phyloP scores from a whole-genome alignment of 2,888 invertebrate genomes.

The Rhingia rostrata region DNA sequence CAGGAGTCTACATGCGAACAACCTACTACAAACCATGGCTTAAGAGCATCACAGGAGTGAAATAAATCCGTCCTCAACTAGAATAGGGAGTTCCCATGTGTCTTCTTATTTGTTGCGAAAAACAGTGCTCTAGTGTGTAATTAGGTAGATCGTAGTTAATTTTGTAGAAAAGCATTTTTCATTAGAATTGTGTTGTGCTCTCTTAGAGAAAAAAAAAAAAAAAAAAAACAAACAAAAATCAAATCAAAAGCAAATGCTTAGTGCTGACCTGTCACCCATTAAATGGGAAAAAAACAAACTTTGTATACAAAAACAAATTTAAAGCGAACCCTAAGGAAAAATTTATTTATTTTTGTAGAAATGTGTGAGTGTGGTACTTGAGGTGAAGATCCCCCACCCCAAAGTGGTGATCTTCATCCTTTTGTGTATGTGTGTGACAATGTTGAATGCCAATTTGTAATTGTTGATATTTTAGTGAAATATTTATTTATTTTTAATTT shows the following conservation, averaged over 20 bases:
- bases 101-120: constrained; percentile 22
- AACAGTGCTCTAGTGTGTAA: constrained; percentile 69
- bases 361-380: constrained; percentile 25
- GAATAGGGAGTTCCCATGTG: constrained; percentile 2
- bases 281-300: constrained; percentile 42
- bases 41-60: constrained; percentile 91
- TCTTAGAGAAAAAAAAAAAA: constrained; percentile 44
- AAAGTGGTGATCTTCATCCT: not conserved
- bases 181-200: constrained; percentile 46
- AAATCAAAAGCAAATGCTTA: constrained; percentile 12
- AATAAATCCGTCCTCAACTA: constrained; percentile 79
- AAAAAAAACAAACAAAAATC: not conserved
- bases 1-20: constrained; percentile 97
- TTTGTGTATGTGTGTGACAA: constrained; percentile 39
- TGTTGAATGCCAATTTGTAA: constrained; percentile 67
- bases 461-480: constrained; percentile 70
- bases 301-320: constrained; percentile 36
- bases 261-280: constrained; percentile 48
- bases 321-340: not conserved
- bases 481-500: constrained; percentile 72
- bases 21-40: constrained; percentile 96
- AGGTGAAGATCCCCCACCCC: not conserved
- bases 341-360: constrained; percentile 17
- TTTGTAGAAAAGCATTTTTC: constrained; percentile 28
- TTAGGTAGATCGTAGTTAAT: constrained; percentile 55